Evolutionary conservation across 2,888 invertebrate species (phyloP), one percentile per base, ranked within the genome.

Genomic region (Drosophila quinaria): DNA sequence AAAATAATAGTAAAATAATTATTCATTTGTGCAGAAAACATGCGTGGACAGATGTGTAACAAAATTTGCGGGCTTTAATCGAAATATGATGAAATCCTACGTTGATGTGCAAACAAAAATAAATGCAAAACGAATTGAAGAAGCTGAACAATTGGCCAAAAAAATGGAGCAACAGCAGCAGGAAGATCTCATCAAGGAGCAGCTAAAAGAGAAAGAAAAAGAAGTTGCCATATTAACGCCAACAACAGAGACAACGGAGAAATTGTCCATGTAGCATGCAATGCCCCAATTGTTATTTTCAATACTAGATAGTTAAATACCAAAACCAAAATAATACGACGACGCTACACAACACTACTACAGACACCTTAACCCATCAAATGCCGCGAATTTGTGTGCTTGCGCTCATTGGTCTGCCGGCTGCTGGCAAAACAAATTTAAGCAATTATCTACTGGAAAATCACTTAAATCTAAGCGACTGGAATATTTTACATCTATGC

Each of bases 21-120:
- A 10, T 4, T 4, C 6, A 13, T 22, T n/a, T 8, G 5, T 4
- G n/a, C 41, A 93, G 93, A 69, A 62, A 22, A 64, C 62, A 11
- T 93, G 93, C 68, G 90, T 93, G 19, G 91, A 92, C 60, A 84
- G 89, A 41, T 93, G 93, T 68, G 92, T 92, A 0, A 89, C 89
- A 4, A 93, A 93, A 77, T 93, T 93, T 74, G 91, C 93, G 9
- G 89, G 87, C 25, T 92, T 93, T 52, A 93, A 93, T 83, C 92
- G 92, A 60, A 89, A 83, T 54, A 92, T 93, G 88, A 92, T 93
- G 92, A 90, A 80, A 46, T 89, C 91, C 10, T 93, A 93, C 59
- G 92, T 93, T 25, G 92, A 93, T 64, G 91, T 92, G 25, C 93
- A 93, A 79, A 90, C 91, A 3, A 90, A 82, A 15, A 91, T 93